A percentile compares a stretch with the other conserved stretches of the same genome.
These are phyloP conservation scores for Gallirallus australis DNA, from an alignment of 2,797 vertebrate genomes.

Conservation along the genomic window DNA sequence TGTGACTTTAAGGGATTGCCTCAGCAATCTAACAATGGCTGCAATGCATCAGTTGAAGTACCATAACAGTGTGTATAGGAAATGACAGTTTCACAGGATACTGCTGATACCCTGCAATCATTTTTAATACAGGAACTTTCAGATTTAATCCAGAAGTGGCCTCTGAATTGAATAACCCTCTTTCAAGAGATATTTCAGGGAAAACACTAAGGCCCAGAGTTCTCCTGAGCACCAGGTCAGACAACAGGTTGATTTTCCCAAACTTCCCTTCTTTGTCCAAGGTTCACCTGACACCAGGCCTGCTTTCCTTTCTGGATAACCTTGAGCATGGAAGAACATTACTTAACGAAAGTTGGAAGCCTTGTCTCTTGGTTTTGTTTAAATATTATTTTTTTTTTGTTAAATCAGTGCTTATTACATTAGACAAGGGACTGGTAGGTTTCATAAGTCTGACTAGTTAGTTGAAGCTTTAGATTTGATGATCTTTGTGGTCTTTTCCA, in stretches of 20 bases:
- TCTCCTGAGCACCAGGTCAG: neutral
- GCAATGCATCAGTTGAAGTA: neutral
- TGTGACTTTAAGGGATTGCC: neutral
- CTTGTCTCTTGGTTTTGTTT: neutral
- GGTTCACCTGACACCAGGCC: neutral
- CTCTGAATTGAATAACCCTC: neutral
- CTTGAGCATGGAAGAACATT: neutral
- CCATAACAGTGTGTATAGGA: neutral
- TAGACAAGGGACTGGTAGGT: neutral
- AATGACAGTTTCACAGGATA: neutral
- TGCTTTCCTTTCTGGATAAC: neutral
- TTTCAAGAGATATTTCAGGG: neutral
- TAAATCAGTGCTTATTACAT: neutral
- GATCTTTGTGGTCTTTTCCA: too few species aligned
- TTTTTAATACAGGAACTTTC: neutral
- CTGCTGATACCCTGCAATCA: neutral
- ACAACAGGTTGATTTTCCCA: neutral
- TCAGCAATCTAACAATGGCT: neutral
- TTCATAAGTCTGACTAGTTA: neutral
- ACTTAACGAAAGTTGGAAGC: neutral
- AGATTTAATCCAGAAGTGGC: neutral
- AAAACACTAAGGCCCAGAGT: neutral
- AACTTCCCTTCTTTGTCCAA: neutral
- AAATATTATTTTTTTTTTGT: neutral
- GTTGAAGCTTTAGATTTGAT: neutral